phyloP scores from a whole-genome alignment of 53 echinoderm and acorn worm species.

The Apostichopus leukothele region DNA sequence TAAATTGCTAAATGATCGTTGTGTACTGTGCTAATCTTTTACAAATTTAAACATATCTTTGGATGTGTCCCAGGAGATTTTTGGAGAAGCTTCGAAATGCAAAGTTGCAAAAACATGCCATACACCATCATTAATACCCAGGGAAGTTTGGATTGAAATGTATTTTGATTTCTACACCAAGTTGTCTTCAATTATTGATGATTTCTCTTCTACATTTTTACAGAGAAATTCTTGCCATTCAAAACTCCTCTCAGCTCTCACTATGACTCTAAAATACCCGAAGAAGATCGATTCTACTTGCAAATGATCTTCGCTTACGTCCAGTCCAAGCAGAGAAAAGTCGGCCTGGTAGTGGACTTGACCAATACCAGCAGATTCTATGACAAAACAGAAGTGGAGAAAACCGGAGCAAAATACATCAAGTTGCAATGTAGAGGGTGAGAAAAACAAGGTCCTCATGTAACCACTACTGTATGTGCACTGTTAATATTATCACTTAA shows the following conservation, averaged over 20 bases:
- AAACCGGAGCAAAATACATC: slow-evolving; percentile 71
- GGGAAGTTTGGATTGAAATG: no score
- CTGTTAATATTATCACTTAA: no score
- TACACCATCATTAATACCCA: no score
- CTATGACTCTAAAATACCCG: slow-evolving; percentile 81
- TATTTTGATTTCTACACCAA: no score
- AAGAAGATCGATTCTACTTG: slow-evolving; percentile 85
- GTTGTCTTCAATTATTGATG: no score
- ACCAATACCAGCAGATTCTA: slow-evolving; percentile 96
- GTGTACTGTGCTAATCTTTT: no score
- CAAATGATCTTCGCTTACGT: slow-evolving; percentile 79
- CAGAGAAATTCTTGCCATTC: slow-evolving; percentile 89
- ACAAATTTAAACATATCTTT: no score
- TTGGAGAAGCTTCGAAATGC: no score
- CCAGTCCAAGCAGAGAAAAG: slow-evolving; percentile 60
- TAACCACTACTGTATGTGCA: no score
- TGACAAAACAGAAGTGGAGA: slow-evolving; percentile 69
- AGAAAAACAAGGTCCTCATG: neutral
- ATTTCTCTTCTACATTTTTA: neutral
- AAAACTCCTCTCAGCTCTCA: slow-evolving; percentile 83
- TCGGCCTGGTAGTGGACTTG: slow-evolving; percentile 80
- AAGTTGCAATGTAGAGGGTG: slow-evolving; percentile 93
- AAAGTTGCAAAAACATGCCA: no score
- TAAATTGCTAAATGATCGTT: no score
- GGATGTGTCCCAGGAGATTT: no score